A percentile compares a stretch with the other conserved stretches of the same genome.
Conservation (phyloP, 2,888 invertebrate genomes). For the Nomada flava region DNA sequence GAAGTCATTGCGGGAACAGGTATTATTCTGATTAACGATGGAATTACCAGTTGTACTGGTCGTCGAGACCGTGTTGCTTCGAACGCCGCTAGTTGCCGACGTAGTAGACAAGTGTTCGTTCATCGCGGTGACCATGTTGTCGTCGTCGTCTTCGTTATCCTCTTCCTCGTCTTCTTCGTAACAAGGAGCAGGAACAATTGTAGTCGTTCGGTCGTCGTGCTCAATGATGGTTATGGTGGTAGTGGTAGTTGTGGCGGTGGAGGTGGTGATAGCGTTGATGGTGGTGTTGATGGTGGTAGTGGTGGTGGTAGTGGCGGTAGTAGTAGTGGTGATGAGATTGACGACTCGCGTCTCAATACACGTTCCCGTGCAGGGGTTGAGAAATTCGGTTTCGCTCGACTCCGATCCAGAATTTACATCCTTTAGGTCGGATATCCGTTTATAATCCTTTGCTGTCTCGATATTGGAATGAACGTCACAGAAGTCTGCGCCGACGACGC, state of each 20-base stretch:
- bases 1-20: slow-evolving; percentile 58
- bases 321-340: slow-evolving; percentile 23
- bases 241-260: slow-evolving; percentile 17
- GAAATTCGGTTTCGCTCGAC: slow-evolving; percentile 23
- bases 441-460: slow-evolving; percentile 53
- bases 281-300: slow-evolving; percentile 11
- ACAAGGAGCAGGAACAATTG: slow-evolving; percentile 38
- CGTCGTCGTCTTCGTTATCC: slow-evolving; percentile 60
- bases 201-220: slow-evolving; percentile 48
- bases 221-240: slow-evolving; percentile 45
- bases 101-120: slow-evolving; percentile 82
- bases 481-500: slow-evolving; percentile 58
- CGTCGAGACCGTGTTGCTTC: slow-evolving; percentile 71
- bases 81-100: slow-evolving; percentile 74
- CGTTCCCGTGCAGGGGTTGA: slow-evolving; percentile 27
- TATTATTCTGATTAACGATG: slow-evolving; percentile 52
- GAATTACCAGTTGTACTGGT: slow-evolving; percentile 55
- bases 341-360: slow-evolving; percentile 49
- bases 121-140: slow-evolving; percentile 84
- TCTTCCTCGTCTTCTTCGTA: slow-evolving; percentile 52
- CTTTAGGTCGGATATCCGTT: slow-evolving; percentile 14
- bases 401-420: slow-evolving; percentile 12
- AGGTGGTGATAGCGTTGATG: slow-evolving; percentile 12
- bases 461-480: slow-evolving; percentile 54
- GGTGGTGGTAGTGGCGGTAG: slow-evolving; percentile 10